phyloP scores from a whole-genome alignment of 92 coral and sea anemone genomes.

The Phenganax subtilis region DNA sequence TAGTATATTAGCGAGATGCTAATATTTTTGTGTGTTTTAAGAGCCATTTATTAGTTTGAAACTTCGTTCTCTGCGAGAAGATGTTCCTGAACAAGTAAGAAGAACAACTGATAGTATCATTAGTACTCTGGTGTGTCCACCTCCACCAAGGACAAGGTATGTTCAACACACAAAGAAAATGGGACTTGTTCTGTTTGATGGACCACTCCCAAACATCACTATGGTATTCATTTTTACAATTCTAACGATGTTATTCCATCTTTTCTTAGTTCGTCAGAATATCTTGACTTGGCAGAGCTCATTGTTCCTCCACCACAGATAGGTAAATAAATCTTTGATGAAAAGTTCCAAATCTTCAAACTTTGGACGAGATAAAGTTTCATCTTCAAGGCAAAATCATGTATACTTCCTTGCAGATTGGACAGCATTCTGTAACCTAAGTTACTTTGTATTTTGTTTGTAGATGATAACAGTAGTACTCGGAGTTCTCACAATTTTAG shows the following conservation, averaged over 20 bases:
- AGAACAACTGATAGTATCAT: slow-evolving; percentile 89
- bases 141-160: slow-evolving; percentile 93
- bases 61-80: slow-evolving; percentile 84
- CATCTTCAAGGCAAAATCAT: background rate
- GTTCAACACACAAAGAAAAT: slow-evolving; percentile 1
- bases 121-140: slow-evolving; percentile 71
- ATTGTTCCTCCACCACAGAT: slow-evolving; percentile 84
- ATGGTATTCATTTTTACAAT: background rate
- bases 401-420: too few relatives aligned
- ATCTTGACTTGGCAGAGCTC: slow-evolving; percentile 73
- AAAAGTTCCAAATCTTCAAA: background rate
- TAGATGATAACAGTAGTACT: slow-evolving; percentile 43
- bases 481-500: slow-evolving; percentile 29
- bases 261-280: slow-evolving; percentile 52
- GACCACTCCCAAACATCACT: background rate
- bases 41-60: slow-evolving; percentile 77
- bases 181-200: background rate
- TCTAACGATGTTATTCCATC: background rate
- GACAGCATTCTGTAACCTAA: too few relatives aligned
- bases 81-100: slow-evolving; percentile 72
- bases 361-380: background rate
- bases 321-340: slow-evolving; percentile 34
- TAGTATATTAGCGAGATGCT: too few relatives aligned
- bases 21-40: slow-evolving; percentile 16
- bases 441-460: background rate